Conservation (phyloP, 2,113 vertebrate genomes). For the Sturnus vulgaris region DNA sequence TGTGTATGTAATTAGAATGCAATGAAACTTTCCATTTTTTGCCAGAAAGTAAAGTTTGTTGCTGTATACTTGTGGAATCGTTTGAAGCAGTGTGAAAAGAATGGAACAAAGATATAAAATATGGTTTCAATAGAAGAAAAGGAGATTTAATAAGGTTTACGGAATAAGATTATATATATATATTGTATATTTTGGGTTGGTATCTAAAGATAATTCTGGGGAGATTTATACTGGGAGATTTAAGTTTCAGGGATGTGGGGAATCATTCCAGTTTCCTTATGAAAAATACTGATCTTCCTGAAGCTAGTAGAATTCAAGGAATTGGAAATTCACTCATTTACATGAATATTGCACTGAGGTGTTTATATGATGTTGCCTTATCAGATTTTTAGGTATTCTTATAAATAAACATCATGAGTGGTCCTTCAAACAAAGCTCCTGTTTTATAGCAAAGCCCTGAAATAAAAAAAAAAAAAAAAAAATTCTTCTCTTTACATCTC, state of each 20-base stretch:
- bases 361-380: background rate
- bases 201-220: background rate
- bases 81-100: background rate
- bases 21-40: background rate
- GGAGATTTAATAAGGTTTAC: background rate
- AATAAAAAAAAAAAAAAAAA: background rate
- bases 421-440: background rate
- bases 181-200: background rate
- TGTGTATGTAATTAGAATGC: background rate
- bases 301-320: background rate
- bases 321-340: background rate
- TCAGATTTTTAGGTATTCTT: background rate
- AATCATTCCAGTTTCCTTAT: background rate
- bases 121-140: background rate
- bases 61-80: background rate
- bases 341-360: background rate
- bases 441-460: background rate
- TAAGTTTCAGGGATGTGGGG: background rate
- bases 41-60: background rate
- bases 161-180: background rate
- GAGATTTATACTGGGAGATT: background rate
- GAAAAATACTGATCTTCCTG: background rate
- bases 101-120: background rate
- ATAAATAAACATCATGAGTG: background rate
- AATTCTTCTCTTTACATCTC: background rate